Percentiles rank a stretch among this genome's conserved stretches.
Conservation (phyloP, 2,888 invertebrate species). For the Pachycephus smyrnensis region DNA sequence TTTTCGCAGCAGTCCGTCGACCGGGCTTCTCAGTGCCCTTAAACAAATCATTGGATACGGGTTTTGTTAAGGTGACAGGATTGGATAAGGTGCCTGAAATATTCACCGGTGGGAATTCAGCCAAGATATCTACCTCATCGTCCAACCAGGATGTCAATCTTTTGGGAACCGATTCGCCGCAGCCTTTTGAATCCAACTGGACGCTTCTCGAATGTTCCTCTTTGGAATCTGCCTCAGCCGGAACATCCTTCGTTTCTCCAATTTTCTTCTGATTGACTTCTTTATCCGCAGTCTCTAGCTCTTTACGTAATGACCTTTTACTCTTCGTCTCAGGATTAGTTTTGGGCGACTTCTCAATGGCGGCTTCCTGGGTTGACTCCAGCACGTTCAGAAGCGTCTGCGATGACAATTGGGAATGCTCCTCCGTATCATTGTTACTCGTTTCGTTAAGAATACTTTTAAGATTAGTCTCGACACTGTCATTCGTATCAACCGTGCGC, state of each 20-base stretch:
- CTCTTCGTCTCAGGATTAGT: neutral
- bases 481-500: constrained; percentile 19
- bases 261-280: constrained; percentile 29
- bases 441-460: constrained; percentile 47
- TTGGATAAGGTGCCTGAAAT: constrained; percentile 47
- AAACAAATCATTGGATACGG: neutral
- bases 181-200: neutral
- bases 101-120: constrained; percentile 48
- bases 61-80: constrained; percentile 19
- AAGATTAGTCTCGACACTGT: constrained; percentile 44
- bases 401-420: constrained; percentile 45
- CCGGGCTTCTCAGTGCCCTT: neutral
- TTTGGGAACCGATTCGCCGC: neutral
- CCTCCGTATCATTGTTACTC: constrained; percentile 27
- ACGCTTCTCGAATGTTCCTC: neutral
- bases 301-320: neutral
- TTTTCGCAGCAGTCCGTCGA: neutral
- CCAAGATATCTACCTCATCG: constrained; percentile 46
- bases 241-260: neutral
- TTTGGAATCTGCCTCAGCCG: neutral
- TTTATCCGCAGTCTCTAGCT: neutral
- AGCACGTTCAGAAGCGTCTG: constrained; percentile 50
- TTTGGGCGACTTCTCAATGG: neutral
- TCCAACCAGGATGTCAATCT: neutral
- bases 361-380: constrained; percentile 34